These are phyloP conservation scores for Cotesia vestalis DNA, from an alignment of 1,140 invertebrate species.

Conservation along the genomic window DNA sequence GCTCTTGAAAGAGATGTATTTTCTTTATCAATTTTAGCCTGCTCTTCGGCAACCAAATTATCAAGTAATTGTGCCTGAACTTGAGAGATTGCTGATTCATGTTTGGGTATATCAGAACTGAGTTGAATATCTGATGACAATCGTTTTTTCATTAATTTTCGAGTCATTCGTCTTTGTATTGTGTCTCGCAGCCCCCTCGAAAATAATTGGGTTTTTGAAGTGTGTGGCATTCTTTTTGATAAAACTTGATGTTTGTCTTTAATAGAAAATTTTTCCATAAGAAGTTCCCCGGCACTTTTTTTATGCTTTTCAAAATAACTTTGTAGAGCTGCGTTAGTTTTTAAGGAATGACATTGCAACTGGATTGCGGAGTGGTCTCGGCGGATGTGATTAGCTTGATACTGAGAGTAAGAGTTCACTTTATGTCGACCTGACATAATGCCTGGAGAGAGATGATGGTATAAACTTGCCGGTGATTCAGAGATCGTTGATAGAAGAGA, in stretches of 20 bases:
- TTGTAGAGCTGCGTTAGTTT: conserved; percentile 63
- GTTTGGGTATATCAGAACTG: conserved; percentile 55
- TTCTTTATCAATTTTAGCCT: conserved; percentile 58
- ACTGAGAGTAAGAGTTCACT: conserved; percentile 43
- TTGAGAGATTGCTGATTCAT: conserved; percentile 55
- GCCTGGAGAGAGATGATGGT: conserved; percentile 51
- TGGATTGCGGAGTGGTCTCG: conserved; percentile 58
- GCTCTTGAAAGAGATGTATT: conserved; percentile 50
- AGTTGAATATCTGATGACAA: conserved; percentile 57
- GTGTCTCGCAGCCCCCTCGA: conserved; percentile 40
- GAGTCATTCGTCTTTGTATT: conserved; percentile 51
- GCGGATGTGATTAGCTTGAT: conserved; percentile 46
- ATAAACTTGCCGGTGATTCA: conserved; percentile 66
- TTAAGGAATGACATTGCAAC: conserved; percentile 62
- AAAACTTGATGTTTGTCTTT: conserved; percentile 69
- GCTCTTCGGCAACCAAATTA: conserved; percentile 62
- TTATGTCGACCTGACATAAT: conserved; percentile 54
- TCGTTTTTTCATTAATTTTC: conserved; percentile 56
- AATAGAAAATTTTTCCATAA: conserved; percentile 81
- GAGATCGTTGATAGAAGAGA: conserved; percentile 78
- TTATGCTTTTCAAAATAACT: conserved; percentile 59
- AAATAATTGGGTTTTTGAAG: no score
- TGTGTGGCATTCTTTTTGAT: background rate
- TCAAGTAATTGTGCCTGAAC: conserved; percentile 63
- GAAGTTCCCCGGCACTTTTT: conserved; percentile 75